Conservation (phyloP, 2,888 invertebrate genomes). For the Archips crataeganus region DNA sequence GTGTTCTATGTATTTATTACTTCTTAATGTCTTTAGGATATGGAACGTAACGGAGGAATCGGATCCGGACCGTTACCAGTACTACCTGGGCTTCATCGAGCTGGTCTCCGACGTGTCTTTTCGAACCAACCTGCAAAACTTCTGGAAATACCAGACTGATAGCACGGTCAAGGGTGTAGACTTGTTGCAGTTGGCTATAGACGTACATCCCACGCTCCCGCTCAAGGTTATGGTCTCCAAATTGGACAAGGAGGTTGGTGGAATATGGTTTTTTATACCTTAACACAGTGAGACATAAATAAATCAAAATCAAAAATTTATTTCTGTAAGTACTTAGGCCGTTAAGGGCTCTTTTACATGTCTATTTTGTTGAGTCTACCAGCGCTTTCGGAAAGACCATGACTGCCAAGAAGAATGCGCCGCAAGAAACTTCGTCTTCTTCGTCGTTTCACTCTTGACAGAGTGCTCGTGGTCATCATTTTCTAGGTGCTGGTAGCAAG, state of each 20-base stretch:
- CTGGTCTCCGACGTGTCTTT: slow-evolving; percentile 78
- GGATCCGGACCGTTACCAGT: slow-evolving; percentile 66
- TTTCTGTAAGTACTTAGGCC: too few relatives aligned
- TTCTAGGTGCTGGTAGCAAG: too few relatives aligned
- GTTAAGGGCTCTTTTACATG: too few relatives aligned
- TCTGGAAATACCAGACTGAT: slow-evolving; percentile 89
- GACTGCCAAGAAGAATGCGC: too few relatives aligned
- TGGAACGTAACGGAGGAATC: slow-evolving; percentile 78
- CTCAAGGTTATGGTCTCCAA: slow-evolving; percentile 59
- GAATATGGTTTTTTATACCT: not conserved
- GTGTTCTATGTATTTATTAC: too few relatives aligned
- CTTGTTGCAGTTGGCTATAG: slow-evolving; percentile 87
- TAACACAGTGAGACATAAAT: too few relatives aligned
- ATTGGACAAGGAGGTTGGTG: slow-evolving; percentile 42
- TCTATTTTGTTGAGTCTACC: too few relatives aligned
- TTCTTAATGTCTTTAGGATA: slow-evolving; percentile 50
- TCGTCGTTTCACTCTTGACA: too few relatives aligned
- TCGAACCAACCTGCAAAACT: slow-evolving; percentile 86
- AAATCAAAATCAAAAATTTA: too few relatives aligned
- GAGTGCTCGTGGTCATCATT: too few relatives aligned
- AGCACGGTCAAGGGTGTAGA: slow-evolving; percentile 84
- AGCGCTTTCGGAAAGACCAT: too few relatives aligned
- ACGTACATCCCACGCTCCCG: slow-evolving; percentile 66
- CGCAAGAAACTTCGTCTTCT: too few relatives aligned
- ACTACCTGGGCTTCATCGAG: slow-evolving; percentile 76